Percentiles rank a stretch among this genome's conserved stretches.
These are phyloP conservation scores for Scrobipalpa atriplicella DNA, from an alignment of 2,888 invertebrate species.

Conservation along the genomic window DNA sequence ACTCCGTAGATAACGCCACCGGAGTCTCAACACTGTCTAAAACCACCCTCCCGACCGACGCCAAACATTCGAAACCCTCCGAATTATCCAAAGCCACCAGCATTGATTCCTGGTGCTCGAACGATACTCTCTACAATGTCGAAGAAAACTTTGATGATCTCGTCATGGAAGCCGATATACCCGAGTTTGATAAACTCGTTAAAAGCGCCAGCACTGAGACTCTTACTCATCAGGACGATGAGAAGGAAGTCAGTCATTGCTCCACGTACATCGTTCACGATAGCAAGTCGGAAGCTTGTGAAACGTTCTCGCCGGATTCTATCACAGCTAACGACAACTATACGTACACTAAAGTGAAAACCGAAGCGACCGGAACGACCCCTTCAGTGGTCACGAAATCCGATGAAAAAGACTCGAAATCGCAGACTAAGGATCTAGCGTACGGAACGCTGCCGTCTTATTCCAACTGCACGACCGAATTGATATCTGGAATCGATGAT, in stretches of 20 bases:
- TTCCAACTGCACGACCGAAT: slow-evolving; percentile 70
- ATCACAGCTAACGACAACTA: slow-evolving; percentile 69
- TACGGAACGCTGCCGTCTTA: slow-evolving; percentile 69
- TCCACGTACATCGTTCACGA: slow-evolving; percentile 75
- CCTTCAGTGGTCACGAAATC: slow-evolving; percentile 60
- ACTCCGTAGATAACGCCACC: slow-evolving; percentile 61
- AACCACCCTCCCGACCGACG: slow-evolving; percentile 74
- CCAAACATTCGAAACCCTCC: slow-evolving; percentile 74
- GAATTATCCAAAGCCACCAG: slow-evolving; percentile 82
- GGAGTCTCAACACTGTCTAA: slow-evolving; percentile 77
- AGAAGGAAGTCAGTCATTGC: slow-evolving; percentile 64
- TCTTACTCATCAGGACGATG: slow-evolving; percentile 69
- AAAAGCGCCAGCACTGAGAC: slow-evolving; percentile 72
- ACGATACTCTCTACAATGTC: slow-evolving; percentile 84
- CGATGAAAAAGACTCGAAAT: slow-evolving; percentile 65
- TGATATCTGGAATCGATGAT: slow-evolving; percentile 59
- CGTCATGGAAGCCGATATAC: slow-evolving; percentile 65
- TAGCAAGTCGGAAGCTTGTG: slow-evolving; percentile 66
- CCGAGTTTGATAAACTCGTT: slow-evolving; percentile 50
- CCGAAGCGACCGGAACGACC: slow-evolving; percentile 54
- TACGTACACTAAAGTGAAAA: slow-evolving; percentile 71
- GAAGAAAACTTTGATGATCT: slow-evolving; percentile 82
- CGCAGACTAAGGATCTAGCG: slow-evolving; percentile 69
- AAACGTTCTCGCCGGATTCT: slow-evolving; percentile 73
- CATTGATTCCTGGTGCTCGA: slow-evolving; percentile 85